phyloP scores from a whole-genome alignment of 2,113 vertebrate genomes.

The Salminus brasiliensis region DNA sequence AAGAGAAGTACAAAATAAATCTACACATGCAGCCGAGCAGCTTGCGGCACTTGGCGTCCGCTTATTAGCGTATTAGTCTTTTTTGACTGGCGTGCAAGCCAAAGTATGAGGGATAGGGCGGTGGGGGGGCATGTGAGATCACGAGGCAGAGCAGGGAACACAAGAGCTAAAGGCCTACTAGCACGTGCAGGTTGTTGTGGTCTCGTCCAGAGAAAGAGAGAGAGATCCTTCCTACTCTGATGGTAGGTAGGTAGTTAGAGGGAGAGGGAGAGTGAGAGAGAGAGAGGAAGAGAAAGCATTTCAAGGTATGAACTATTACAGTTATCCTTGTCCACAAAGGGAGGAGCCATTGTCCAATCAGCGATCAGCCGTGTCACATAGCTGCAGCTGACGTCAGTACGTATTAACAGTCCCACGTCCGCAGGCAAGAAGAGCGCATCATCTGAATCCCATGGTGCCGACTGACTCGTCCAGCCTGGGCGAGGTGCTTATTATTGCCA shows the following conservation, averaged over 20 bases:
- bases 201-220: not conserved
- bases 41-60: not conserved
- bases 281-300: no score
- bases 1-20: constrained; percentile 30
- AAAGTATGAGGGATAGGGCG: not conserved
- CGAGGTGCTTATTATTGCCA: constrained; percentile 54
- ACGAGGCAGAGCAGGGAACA: constrained; percentile 30
- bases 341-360: constrained; percentile 3
- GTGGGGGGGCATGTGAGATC: not conserved
- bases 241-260: no score
- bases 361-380: not conserved
- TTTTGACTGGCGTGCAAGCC: not conserved
- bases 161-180: constrained; percentile 32
- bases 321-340: not conserved
- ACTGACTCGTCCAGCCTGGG: constrained; percentile 51
- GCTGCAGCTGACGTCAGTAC: constrained; percentile 40
- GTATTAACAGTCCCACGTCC: constrained; percentile 42
- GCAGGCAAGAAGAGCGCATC: constrained; percentile 46
- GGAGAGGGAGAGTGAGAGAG: no score
- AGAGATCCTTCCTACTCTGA: no score
- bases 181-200: constrained; percentile 19
- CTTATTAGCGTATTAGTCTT: constrained; percentile 13
- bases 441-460: constrained; percentile 11
- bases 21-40: constrained; percentile 38
- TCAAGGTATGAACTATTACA: not conserved